Evolutionary conservation across 1,140 invertebrate genomes (phyloP).

Genomic region (Neuroterus valhalla): DNA sequence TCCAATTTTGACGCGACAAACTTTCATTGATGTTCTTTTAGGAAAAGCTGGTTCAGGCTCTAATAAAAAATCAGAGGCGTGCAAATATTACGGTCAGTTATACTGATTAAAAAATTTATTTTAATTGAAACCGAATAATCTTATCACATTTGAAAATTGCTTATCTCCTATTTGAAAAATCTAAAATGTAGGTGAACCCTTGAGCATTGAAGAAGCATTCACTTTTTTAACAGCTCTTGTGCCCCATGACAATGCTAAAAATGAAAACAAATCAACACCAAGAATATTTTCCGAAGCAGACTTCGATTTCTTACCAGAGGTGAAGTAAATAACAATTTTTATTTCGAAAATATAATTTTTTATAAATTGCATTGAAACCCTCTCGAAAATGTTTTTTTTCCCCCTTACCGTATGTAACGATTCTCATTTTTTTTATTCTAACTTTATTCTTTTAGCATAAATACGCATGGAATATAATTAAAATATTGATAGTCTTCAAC

Average conservation of each 20-base stretch:
- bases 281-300: constrained; percentile 26
- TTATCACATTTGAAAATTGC: neutral
- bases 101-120: neutral
- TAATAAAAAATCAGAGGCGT: too few relatives aligned
- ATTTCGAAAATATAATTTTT: neutral
- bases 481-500: too few relatives aligned
- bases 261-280: neutral
- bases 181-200: constrained; percentile 46
- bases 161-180: neutral
- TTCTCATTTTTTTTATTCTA: too few relatives aligned
- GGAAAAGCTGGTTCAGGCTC: constrained; percentile 28
- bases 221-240: constrained; percentile 47
- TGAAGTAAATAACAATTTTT: constrained; percentile 33
- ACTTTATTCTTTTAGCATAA: too few relatives aligned
- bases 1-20: constrained; percentile 45
- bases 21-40: constrained; percentile 51
- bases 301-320: constrained; percentile 56
- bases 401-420: too few relatives aligned
- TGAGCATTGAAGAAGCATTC: constrained; percentile 47
- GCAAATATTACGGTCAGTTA: too few relatives aligned
- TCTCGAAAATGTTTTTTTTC: too few relatives aligned
- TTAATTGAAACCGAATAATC: neutral
- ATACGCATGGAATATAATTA: too few relatives aligned
- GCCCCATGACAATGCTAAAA: neutral
- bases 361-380: neutral